Evolutionary conservation across 2,888 invertebrate genomes (phyloP), one percentile per base, ranked within the genome.

Genomic region (Lacanobia wlatinum): DNA sequence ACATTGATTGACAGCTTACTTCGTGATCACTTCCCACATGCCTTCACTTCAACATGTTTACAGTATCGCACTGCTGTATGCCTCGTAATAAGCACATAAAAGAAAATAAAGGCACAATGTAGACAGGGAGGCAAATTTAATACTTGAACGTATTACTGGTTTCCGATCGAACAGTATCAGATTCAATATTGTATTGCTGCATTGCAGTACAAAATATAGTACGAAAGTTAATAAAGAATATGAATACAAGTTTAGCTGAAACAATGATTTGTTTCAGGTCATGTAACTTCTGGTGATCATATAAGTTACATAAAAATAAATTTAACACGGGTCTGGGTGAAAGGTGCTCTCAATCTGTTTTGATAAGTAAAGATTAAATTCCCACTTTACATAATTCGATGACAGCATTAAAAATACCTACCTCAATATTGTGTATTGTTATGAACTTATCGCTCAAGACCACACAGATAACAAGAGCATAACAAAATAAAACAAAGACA

Each of bases 371-470:
- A 40, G 52, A 77, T 64, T 56, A 67, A 34, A 55, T n/a, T 38
- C 34, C 23, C 18, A 0, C 23, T 18, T 58, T 75, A 70, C n/a
- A 70, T 48, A 48, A 70, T 59, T 28, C 2, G 14, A 46, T 21
- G 64, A 76, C 56, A 65, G 12, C 34, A 12, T 61, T 16, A 1
- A 52, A 23, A 43, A 14, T 56, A 64, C 28, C 10, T 53, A 76
- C 10, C 12, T 10, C 71, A 71, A 76, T 52, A 76, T 64, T 61
- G 21, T 60, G 52, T 60, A 72, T 59, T 76, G 18, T 68, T 72
- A 28, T 12, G 23, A 67, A 63, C 21, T 63, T 80, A 80, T 80
- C 77, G 53, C 73, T 80, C 59, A 73, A 76, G 66, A 58, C 43
- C 66, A 58, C 21, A n/a, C 18, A 28, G 78, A 56, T 79, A 76